Percentiles rank a stretch among this genome's conserved stretches.
Conservation (phyloP, 2,888 invertebrate species). For the Drosophila nr. perissopoda region DNA sequence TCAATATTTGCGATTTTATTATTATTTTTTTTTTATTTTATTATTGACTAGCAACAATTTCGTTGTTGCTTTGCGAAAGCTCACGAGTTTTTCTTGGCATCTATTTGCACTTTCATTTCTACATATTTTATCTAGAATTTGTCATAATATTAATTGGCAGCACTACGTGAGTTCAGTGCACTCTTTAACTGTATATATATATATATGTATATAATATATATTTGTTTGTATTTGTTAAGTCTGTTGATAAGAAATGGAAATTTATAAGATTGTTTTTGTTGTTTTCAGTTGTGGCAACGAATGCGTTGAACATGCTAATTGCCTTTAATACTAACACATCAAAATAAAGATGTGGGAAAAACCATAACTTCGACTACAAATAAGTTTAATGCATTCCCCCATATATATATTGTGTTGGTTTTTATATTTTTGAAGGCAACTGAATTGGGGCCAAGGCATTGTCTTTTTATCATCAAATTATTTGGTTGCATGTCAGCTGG, state of each 20-base stretch:
- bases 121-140: slow-evolving; percentile 4
- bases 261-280: background rate
- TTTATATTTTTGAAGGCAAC: background rate
- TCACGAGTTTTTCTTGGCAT: slow-evolving; percentile 54
- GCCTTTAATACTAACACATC: background rate
- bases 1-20: slow-evolving; percentile 12
- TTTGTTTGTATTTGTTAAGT: background rate
- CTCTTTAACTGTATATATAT: slow-evolving; percentile 16
- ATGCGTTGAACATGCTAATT: background rate
- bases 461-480: slow-evolving; percentile 34
- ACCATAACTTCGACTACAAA: slow-evolving; percentile 5
- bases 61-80: slow-evolving; percentile 28
- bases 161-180: slow-evolving; percentile 56
- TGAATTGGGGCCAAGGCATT: slow-evolving; percentile 45
- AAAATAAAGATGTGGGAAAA: background rate
- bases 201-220: slow-evolving; percentile 8
- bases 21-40: no score
- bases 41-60: slow-evolving; percentile 12
- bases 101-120: slow-evolving; percentile 6
- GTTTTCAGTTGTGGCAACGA: slow-evolving; percentile 2
- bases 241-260: slow-evolving; percentile 19
- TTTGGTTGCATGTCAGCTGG: slow-evolving; percentile 35
- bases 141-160: slow-evolving; percentile 30
- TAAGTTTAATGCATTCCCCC: slow-evolving; percentile 1
- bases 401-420: background rate